Base-by-base conservation (phyloP, 2,113 vertebrate species). In the Herpailurus yagouaroundi region DNA sequence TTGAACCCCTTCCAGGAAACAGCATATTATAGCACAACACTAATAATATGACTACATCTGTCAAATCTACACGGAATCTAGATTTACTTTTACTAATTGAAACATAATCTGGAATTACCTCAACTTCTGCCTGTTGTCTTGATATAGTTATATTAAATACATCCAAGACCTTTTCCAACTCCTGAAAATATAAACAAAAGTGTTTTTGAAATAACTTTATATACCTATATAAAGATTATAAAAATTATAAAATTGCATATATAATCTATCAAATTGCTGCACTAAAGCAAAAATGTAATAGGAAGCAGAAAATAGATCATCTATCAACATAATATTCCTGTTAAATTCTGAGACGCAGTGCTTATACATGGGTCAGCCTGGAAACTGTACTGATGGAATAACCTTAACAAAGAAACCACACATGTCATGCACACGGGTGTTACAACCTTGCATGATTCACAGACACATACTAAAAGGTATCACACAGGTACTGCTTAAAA, bases 121-220 rank as follows among this genome's bases (percentile, higher is more conserved):
- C 99, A 98, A 99, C 99, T 99, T 99, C 99, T 95, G 99, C 99
- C 97, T 99, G 99, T 93, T 99, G 99, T 97, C 99, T 99, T 96
- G 99, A 99, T 97, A 99, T 95, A 7, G 99, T 99, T 98, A 99
- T 99, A 98, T 99, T 99, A 98, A 99, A 99, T 98, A 99, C 99
- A 99, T 99, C 99, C 99, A 99, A 97, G 1, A 98, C 50, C 97
- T 98, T 99, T 98, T 99, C 99, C 0, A 99, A 98, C 68, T 99
- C 99, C 99, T 99, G 71, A 95, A 99, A 98, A 57, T 55, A 98
- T 5, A 92, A 97, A 98, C 1, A 91, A 95, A 95, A 80, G 76
- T 73, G 7, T 71, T 5, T 97, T 96, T 77, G 83, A 8, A 81
- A 55, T 45, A 76, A 86, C 25, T 36, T 68, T 19, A n/a, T 5